phyloP scores from a whole-genome alignment of 2,888 invertebrate species.

The Lissocephala sabroskyi region DNA sequence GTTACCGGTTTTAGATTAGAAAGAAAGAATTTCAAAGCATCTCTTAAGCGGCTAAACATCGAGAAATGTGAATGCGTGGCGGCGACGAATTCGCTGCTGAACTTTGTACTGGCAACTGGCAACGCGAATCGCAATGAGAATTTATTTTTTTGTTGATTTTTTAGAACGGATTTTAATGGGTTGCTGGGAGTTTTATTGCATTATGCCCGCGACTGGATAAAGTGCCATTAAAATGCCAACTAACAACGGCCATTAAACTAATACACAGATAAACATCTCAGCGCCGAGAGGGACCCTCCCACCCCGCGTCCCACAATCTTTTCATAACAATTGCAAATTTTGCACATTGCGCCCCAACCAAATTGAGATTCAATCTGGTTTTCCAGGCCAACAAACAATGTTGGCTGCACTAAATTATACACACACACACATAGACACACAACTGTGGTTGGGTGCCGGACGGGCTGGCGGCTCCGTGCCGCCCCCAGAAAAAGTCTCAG shows the following conservation, averaged over 20 bases:
- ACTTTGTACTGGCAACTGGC: too few species aligned
- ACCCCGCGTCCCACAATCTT: slow-evolving; percentile 40
- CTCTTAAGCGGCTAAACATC: too few species aligned
- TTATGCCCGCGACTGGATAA: slow-evolving; percentile 29
- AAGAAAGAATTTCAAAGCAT: slow-evolving; percentile 55
- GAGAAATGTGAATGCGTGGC: slow-evolving; percentile 3
- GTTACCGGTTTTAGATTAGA: slow-evolving; percentile 63
- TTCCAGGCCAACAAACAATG: slow-evolving; percentile 12
- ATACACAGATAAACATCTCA: slow-evolving; percentile 57
- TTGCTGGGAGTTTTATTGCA: slow-evolving; percentile 21
- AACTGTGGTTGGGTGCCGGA: background rate
- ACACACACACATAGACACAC: slow-evolving; percentile 25
- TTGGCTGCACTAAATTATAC: slow-evolving; percentile 57
- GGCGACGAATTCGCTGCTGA: background rate
- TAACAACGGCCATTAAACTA: slow-evolving; percentile 62
- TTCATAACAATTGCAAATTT: slow-evolving; percentile 63
- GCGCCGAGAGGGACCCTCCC: slow-evolving; percentile 14
- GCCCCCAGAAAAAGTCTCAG: background rate
- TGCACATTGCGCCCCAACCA: slow-evolving; percentile 56
- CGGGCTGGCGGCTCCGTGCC: background rate
- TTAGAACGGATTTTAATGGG: background rate
- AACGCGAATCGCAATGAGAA: too few species aligned
- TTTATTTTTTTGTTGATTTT: too few species aligned
- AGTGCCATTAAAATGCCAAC: slow-evolving; percentile 61
- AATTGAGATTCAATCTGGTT: slow-evolving; percentile 64